These are phyloP conservation scores for Lucifuga dentata DNA, from an alignment of 2,113 vertebrate genomes.

Conservation along the genomic window DNA sequence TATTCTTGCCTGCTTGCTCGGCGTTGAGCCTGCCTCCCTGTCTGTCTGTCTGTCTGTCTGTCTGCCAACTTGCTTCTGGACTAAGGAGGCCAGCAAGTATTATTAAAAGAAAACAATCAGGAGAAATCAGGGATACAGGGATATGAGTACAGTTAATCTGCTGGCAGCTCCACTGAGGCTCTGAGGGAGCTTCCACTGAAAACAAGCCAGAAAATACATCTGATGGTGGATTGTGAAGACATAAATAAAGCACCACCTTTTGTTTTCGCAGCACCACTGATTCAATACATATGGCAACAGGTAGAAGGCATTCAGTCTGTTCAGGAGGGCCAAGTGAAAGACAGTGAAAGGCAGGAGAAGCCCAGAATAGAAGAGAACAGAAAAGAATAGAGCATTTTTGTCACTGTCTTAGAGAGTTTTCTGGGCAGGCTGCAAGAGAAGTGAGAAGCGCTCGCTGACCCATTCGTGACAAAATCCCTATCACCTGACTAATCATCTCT, in stretches of 20 bases:
- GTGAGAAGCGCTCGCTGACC: conserved; percentile 57
- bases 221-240: conserved; percentile 7
- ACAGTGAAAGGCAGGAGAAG: neutral
- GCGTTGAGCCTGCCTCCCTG: conserved; percentile 12
- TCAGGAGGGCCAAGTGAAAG: conserved; percentile 18
- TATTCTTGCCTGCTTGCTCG: conserved; percentile 44
- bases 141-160: conserved; percentile 75
- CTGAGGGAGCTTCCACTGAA: conserved; percentile 51
- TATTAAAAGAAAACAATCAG: conserved; percentile 84
- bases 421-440: conserved; percentile 52
- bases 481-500: conserved; percentile 73
- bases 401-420: conserved; percentile 1
- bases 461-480: conserved; percentile 73
- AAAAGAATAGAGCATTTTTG: conserved; percentile 14
- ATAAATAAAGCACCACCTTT: conserved; percentile 3
- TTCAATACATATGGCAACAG: conserved; percentile 7
- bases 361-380: neutral
- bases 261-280: conserved; percentile 2
- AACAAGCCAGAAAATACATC: conserved; percentile 22
- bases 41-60: conserved; percentile 19
- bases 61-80: conserved; percentile 35
- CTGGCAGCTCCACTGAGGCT: conserved; percentile 48
- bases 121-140: conserved; percentile 43
- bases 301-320: conserved; percentile 4
- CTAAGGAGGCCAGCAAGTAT: conserved; percentile 56